Evolutionary conservation across 2,113 vertebrate species (phyloP).

Genomic region (Lophotis ruficrista): DNA sequence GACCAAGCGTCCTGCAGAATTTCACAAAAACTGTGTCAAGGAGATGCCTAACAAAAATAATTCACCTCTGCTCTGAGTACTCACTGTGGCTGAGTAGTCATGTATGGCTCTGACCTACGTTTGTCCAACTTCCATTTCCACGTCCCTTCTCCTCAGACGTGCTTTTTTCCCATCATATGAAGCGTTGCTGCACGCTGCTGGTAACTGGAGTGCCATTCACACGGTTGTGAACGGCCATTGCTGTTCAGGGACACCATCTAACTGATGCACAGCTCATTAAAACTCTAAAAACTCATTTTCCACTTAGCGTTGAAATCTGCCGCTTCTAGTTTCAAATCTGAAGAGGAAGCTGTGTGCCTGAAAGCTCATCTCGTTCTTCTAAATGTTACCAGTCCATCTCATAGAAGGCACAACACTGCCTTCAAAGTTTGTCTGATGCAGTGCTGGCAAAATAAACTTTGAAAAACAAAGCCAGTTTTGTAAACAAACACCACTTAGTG

Average conservation of each 20-base stretch:
- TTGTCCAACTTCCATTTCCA: background rate
- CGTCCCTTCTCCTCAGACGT: accelerated
- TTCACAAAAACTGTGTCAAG: background rate
- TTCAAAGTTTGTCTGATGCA: background rate
- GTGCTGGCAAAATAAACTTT: background rate
- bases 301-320: background rate
- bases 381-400: background rate
- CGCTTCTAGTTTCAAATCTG: background rate
- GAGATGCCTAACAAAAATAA: background rate
- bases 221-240: accelerated
- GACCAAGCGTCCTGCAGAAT: background rate
- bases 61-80: background rate
- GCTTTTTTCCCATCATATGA: background rate
- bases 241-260: background rate
- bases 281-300: background rate
- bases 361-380: background rate
- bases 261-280: background rate
- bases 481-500: background rate
- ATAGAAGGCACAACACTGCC: background rate
- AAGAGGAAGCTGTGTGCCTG: background rate
- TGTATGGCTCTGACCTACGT: background rate
- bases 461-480: background rate
- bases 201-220: background rate
- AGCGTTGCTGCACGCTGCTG: background rate
- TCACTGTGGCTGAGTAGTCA: accelerated